These are phyloP conservation scores for Lepus timidus DNA, from an alignment of 2,113 vertebrate genomes.

Conservation along the genomic window DNA sequence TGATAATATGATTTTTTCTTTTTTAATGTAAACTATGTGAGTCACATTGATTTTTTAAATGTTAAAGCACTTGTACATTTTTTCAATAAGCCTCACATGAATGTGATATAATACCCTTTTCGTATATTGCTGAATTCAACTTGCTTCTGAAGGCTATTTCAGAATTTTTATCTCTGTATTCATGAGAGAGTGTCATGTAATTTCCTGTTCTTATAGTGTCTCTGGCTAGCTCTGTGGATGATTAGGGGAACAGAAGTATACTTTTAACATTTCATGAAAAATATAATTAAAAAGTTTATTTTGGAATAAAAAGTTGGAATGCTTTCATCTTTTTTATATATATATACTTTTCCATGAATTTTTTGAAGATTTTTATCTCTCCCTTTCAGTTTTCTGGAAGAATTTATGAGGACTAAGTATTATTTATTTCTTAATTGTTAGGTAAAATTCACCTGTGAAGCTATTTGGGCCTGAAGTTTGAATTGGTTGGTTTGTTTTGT, in stretches of 20 bases:
- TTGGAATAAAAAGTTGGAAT: too few species aligned
- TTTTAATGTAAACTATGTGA: constrained; percentile 21
- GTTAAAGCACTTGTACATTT: neutral
- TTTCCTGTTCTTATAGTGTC: neutral
- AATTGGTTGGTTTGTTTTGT: neutral
- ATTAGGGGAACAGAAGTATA: neutral
- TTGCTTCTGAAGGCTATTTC: constrained; percentile 26
- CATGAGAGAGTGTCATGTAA: neutral
- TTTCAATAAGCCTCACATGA: neutral
- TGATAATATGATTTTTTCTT: neutral
- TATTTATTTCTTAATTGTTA: neutral
- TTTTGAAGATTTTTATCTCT: neutral
- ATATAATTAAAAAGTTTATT: too few species aligned
- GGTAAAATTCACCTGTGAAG: neutral
- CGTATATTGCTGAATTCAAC: neutral
- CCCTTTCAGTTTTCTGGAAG: constrained; percentile 28
- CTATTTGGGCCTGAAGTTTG: neutral
- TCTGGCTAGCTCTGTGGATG: neutral
- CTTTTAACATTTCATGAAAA: too few species aligned
- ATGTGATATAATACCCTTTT: neutral
- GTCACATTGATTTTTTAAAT: constrained; percentile 8
- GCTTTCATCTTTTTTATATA: too few species aligned
- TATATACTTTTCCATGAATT: too few species aligned
- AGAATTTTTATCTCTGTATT: neutral
- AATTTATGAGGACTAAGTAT: neutral